Evolutionary conservation across 1,140 invertebrate species (phyloP), one percentile per base, ranked within the genome.

Genomic region (Anastrepha obliqua): DNA sequence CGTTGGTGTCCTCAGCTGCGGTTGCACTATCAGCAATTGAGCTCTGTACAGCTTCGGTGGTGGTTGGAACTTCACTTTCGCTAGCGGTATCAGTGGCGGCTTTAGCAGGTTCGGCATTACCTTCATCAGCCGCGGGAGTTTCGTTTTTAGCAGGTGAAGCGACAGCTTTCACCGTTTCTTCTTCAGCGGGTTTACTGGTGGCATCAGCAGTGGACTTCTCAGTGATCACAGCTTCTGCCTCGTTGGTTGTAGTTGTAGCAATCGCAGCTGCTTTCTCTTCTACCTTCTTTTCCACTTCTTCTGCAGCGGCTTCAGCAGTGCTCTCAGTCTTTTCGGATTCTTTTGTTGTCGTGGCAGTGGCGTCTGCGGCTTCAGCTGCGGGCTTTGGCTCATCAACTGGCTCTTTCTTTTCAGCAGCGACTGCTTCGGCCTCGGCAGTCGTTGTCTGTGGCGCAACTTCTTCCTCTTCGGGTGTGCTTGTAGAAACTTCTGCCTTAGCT

Each of bases 171-270:
- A 42, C 70, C 1, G 13, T 78, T 51, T 20, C 17, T 65, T 42
- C 44, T 86, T 87, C 78, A n/a, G 39, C 13, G 15, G 58, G 8
- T 86, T 89, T 88, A 9, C 13, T 51, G 2, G 47, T 62, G 4
- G 44, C 62, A 15, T 58, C 62, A 13, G 74, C 87, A 39, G 74
- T 59, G 0, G 29, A 44, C 0, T 88, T 87, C 11, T 81, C 87
- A 59, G 55, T 20, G 47, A 90, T 90, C 1, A 89, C 90, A 51
- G 88, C 87, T 44, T 88, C 51, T 9, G 86, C 67, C 64, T 88
- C 89, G 55, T 87, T 87, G 47, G 15, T 20, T 55, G 58, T 59
- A 62, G 55, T 60, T 8, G 47, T 42, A 60, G 51, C 29, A 51
- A 47, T 47, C 55, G 51, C 74, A 55, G 11, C 74, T 55, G 9